A percentile compares a stretch with the other conserved stretches of the same genome.
These are phyloP conservation scores for Drymodes brunneopygia DNA, from an alignment of 2,113 vertebrate species.

Conservation along the genomic window DNA sequence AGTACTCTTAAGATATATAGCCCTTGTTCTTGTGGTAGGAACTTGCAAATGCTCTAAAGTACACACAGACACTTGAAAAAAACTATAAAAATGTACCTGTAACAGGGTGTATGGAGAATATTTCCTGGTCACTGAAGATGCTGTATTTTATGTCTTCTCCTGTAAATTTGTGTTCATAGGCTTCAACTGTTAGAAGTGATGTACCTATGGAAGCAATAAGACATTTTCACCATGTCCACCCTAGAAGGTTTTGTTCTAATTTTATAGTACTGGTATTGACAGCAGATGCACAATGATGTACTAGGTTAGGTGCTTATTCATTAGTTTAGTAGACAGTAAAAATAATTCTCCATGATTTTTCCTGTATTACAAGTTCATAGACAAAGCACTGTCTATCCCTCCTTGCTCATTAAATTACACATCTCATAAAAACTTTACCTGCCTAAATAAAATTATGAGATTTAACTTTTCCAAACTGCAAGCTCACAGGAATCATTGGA, in stretches of 20 bases:
- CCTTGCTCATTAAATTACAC: not conserved
- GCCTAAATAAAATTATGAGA: not conserved
- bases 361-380: not conserved
- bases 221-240: not conserved
- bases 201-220: constrained; percentile 72
- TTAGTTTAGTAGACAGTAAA: not conserved
- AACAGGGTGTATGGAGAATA: constrained; percentile 77
- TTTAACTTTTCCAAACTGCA: not conserved
- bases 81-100: constrained; percentile 74
- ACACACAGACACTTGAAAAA: not conserved
- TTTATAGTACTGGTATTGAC: not conserved
- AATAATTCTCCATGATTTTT: not conserved
- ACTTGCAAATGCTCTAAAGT: not conserved
- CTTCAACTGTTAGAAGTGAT: constrained; percentile 80
- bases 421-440: not conserved
- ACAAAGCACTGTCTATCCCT: not conserved
- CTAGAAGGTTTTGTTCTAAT: not conserved
- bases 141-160: constrained; percentile 75
- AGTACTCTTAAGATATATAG: not conserved
- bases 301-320: not conserved
- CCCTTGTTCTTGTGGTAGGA: not conserved
- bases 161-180: constrained; percentile 61
- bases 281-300: not conserved
- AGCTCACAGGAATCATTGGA: not conserved
- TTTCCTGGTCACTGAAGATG: constrained; percentile 81